Conservation (phyloP, 2,888 invertebrate genomes). For the Pegoplata infirma region DNA sequence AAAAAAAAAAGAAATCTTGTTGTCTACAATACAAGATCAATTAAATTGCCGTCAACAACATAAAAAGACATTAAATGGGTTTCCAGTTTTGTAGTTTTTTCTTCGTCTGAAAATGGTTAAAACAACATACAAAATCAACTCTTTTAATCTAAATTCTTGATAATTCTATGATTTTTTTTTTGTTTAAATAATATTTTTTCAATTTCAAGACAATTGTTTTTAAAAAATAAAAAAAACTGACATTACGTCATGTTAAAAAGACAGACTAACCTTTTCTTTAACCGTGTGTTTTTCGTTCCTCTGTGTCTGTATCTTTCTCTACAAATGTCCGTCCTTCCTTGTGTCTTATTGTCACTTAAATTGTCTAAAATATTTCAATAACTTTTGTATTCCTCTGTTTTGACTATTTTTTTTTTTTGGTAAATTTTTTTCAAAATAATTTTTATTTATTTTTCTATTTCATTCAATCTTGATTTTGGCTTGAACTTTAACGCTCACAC, state of each 20-base stretch:
- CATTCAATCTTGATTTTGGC: constrained; percentile 65
- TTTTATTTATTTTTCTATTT: constrained; percentile 25
- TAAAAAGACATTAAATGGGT: not conserved
- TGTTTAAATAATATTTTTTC: not conserved
- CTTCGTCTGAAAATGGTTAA: constrained; percentile 8
- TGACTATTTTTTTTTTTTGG: no score
- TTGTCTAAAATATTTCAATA: constrained; percentile 4
- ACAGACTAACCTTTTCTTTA: not conserved
- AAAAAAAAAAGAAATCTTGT: constrained; percentile 35
- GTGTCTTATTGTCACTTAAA: not conserved
- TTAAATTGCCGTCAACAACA: constrained; percentile 46
- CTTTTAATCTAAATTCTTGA: constrained; percentile 44
- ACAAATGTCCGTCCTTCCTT: constrained; percentile 1
- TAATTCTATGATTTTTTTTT: constrained; percentile 39
- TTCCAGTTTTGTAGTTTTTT: constrained; percentile 12
- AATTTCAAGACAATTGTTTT: constrained; percentile 23
- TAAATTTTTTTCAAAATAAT: constrained; percentile 38
- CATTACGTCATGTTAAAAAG: constrained; percentile 54
- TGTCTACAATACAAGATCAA: constrained; percentile 28
- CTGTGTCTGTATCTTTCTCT: no score
- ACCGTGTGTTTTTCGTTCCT: not conserved
- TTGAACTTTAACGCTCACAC: constrained; percentile 62
- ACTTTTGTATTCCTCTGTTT: no score
- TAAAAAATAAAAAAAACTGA: no score
- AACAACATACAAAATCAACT: not conserved